These are phyloP conservation scores for Hiodon tergisus DNA, from an alignment of 2,113 vertebrate species.

Conservation along the genomic window DNA sequence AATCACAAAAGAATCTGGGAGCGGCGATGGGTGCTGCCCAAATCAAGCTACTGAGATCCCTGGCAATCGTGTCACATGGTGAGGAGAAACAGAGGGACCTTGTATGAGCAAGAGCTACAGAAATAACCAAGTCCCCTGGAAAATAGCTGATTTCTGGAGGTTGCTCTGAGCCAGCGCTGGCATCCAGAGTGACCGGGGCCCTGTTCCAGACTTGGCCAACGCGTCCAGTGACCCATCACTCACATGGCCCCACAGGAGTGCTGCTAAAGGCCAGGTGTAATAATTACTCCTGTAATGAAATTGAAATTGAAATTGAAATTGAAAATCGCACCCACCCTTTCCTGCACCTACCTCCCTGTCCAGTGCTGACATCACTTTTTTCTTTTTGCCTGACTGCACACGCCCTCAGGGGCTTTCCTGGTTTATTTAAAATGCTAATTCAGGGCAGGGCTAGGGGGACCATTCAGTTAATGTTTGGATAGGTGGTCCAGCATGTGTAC, in stretches of 20 bases:
- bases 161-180: conserved; percentile 18
- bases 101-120: conserved; percentile 26
- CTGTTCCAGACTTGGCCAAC: conserved; percentile 5
- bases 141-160: conserved; percentile 32
- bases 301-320: not conserved
- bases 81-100: conserved; percentile 29
- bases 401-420: not conserved
- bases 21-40: conserved; percentile 4
- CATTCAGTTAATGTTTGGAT: conserved; percentile 4
- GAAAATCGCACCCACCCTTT: conserved; percentile 8
- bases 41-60: not conserved
- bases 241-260: not conserved
- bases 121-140: conserved; percentile 36
- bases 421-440: not conserved
- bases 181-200: conserved; percentile 23
- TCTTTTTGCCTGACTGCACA: not conserved
- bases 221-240: conserved; percentile 31
- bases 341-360: not conserved
- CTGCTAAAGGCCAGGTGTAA: not conserved
- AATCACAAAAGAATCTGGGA: conserved; percentile 19
- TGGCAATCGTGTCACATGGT: conserved; percentile 19
- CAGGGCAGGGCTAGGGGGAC: not conserved
- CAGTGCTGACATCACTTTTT: conserved; percentile 10
- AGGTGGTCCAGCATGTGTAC: conserved; percentile 9
- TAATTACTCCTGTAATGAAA: not conserved